Evolutionary conservation across 2,797 vertebrate species (phyloP), one percentile per base, ranked within the genome.

Genomic region (Hydrophis major): DNA sequence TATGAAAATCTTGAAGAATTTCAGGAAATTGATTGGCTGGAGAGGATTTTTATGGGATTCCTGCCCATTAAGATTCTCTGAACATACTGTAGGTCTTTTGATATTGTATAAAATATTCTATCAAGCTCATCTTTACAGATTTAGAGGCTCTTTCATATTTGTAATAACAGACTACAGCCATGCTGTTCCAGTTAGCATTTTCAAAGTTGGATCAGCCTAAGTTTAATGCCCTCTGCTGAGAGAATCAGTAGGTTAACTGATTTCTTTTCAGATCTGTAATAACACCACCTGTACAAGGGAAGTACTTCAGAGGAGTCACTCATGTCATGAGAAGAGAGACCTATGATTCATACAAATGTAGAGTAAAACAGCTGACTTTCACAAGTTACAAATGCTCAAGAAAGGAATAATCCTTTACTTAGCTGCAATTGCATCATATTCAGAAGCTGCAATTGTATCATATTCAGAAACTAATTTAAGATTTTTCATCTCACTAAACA

Each of bases 151-250:
- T 4, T 32, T 56, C 22, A 25, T 1, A n/a, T 6, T 50, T 4
- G 90, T 32, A 4, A 10, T 32, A 22, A 87, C 88, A 63, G 20
- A 66, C 69, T 87, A 55, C 86, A 93, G 88, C 27, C 88, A 12
- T 0, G 16, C 53, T 61, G 55, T 88, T 78, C 86, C 90, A 32
- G 91, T 89, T 92, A 83, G 59, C 63, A 55, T 63, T 69, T 93
- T 87, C 86, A n/a, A 27, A 47, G 3, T 6, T 0, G 42, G 37
- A 96, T 96, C 90, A 53, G 93, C 66, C 94, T 93, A 97, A 53
- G 6, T 93, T 89, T 95, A n/a, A 87, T 95, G 97, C 97, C 97
- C 97, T 96, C 97, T 97, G 78, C 97, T 96, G 97, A 97, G 94
- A 18, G 6, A 93, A 86, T 28, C 28, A 11, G 0, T 59, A 57